Evolutionary conservation across 2,797 vertebrate species (phyloP).

Genomic region (Yasuhikotakia modesta): DNA sequence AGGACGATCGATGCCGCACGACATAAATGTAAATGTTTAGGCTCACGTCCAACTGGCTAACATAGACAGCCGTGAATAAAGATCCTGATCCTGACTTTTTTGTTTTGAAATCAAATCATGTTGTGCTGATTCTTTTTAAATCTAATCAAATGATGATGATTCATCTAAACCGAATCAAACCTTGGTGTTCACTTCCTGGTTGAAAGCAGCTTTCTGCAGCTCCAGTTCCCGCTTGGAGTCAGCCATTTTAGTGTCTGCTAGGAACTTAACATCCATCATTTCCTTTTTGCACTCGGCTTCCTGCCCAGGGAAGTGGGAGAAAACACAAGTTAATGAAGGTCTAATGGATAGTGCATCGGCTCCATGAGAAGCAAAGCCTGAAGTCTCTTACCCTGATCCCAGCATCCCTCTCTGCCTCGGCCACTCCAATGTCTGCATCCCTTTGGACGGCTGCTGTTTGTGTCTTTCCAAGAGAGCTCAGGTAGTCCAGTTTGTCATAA

Average conservation of each 20-base stretch:
- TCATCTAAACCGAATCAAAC: constrained; percentile 64
- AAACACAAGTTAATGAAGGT: constrained; percentile 13
- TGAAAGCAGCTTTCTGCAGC: too few species aligned
- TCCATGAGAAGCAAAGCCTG: not conserved
- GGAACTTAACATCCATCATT: constrained; percentile 92
- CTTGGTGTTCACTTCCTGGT: constrained; percentile 96
- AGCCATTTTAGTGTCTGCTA: constrained; percentile 92
- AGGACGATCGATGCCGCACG: not conserved
- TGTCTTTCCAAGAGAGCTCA: constrained; percentile 94
- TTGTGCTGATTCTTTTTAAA: too few species aligned
- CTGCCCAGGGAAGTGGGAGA: constrained; percentile 65
- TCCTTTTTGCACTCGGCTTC: constrained; percentile 93
- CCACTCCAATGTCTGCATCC: constrained; percentile 93
- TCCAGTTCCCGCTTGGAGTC: constrained; percentile 92
- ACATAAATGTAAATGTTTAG: not conserved
- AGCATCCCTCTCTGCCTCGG: constrained; percentile 93
- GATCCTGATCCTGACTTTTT: too few species aligned
- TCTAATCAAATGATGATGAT: not conserved
- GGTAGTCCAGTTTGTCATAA: constrained; percentile 93
- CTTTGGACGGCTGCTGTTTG: constrained; percentile 91
- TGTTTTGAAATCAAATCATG: too few species aligned
- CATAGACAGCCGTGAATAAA: not conserved
- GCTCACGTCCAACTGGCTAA: not conserved
- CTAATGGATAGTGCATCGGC: constrained; percentile 22
- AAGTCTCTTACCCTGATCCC: constrained; percentile 84